Evolutionary conservation across 2,113 vertebrate species (phyloP).

Genomic region (Cathartes aura): DNA sequence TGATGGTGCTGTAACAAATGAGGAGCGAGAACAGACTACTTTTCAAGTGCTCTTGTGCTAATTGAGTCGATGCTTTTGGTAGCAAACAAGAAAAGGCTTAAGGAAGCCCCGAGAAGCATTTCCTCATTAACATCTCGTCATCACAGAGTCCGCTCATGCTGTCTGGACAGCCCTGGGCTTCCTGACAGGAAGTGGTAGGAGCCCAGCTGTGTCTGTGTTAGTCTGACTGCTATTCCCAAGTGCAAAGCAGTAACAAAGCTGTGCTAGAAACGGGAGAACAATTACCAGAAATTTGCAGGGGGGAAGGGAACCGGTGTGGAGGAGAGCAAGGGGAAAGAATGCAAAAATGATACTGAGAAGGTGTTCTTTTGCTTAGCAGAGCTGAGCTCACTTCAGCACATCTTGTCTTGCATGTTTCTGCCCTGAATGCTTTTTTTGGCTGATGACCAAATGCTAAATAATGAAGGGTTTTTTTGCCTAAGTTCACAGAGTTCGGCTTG

Average conservation of each 20-base stretch:
- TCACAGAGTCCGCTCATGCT: not conserved
- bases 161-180: not conserved
- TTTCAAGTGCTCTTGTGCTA: not conserved
- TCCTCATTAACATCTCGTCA: not conserved
- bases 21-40: not conserved
- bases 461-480: not conserved
- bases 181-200: not conserved
- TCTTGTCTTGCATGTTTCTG: not conserved
- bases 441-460: not conserved
- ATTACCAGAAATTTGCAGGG: conserved; percentile 17
- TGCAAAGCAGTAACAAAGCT: not conserved
- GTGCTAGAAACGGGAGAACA: not conserved
- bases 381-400: not conserved
- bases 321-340: not conserved
- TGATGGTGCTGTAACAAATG: not conserved
- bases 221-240: not conserved
- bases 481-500: not conserved
- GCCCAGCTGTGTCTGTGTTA: not conserved
- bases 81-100: not conserved
- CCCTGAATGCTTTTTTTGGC: not conserved
- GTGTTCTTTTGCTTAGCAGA: not conserved
- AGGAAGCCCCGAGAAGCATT: not conserved
- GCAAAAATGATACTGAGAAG: not conserved
- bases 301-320: not conserved
- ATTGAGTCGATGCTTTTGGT: not conserved